Percentiles rank a stretch among this genome's conserved stretches.
Evolutionary conservation across 2,888 invertebrate species (phyloP).

Genomic region (Mylabris sibirica): DNA sequence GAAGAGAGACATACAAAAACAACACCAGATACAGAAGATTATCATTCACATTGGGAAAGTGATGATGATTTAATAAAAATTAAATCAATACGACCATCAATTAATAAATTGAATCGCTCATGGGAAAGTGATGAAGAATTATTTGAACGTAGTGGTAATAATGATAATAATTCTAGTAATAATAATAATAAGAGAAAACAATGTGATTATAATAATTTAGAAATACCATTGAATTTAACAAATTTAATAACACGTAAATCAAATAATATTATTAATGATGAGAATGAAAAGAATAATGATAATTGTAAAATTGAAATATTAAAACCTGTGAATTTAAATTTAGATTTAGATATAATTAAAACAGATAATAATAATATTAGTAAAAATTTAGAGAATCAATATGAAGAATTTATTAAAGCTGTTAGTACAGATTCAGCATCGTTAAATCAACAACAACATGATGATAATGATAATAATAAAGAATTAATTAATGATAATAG

Average conservation of each 20-base stretch:
- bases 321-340: constrained; percentile 14
- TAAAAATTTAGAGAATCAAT: constrained; percentile 59
- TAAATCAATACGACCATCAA: constrained; percentile 21
- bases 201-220: constrained; percentile 31
- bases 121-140: constrained; percentile 54
- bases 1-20: constrained; percentile 28
- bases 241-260: constrained; percentile 24
- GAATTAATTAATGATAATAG: background rate
- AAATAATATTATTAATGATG: background rate
- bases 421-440: constrained; percentile 55
- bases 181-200: constrained; percentile 3
- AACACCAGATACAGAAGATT: constrained; percentile 45
- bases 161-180: constrained; percentile 3
- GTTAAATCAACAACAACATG: constrained; percentile 1
- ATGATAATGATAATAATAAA: constrained; percentile 11
- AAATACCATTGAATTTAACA: constrained; percentile 44
- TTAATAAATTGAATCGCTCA: constrained; percentile 42
- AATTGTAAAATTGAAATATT: background rate
- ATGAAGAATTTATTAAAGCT: constrained; percentile 69
- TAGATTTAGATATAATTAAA: constrained; percentile 27
- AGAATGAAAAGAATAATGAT: constrained; percentile 10
- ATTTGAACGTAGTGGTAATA: constrained; percentile 32
- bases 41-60: constrained; percentile 46
- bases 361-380: constrained; percentile 21
- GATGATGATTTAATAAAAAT: constrained; percentile 38